Evolutionary conservation across 2,797 vertebrate species (phyloP).

Genomic region (Gambelia wislizenii): DNA sequence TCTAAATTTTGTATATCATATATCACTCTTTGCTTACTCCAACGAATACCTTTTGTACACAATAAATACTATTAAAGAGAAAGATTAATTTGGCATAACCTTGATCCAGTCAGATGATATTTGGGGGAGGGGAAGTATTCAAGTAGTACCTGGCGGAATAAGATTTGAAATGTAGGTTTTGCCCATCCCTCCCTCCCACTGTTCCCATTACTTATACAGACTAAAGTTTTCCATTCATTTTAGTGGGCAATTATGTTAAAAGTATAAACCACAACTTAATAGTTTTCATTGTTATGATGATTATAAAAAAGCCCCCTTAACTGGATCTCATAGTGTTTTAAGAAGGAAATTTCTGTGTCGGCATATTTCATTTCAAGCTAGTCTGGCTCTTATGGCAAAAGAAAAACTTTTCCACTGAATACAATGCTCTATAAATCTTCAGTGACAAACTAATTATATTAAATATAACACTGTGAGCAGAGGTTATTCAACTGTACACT

Average conservation of each 20-base stretch:
- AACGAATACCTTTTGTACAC: background rate
- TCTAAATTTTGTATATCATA: background rate
- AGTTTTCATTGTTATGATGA: slow-evolving; percentile 42
- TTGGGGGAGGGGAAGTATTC: slow-evolving; percentile 16
- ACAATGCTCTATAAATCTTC: slow-evolving; percentile 63
- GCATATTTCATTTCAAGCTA: slow-evolving; percentile 64
- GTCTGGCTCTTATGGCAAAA: slow-evolving; percentile 43
- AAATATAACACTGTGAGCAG: slow-evolving; percentile 31
- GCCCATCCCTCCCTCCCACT: background rate
- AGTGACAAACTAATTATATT: slow-evolving; percentile 63
- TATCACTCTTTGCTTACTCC: background rate
- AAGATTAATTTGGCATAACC: slow-evolving; percentile 20
- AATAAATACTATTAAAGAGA: background rate
- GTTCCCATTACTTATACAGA: slow-evolving; percentile 56
- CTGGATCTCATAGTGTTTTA: slow-evolving; percentile 65
- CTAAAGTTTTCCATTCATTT: slow-evolving; percentile 47
- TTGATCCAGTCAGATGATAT: background rate
- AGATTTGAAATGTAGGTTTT: slow-evolving; percentile 33
- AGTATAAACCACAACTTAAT: slow-evolving; percentile 60
- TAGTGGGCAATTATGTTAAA: slow-evolving; percentile 64
- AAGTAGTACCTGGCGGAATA: background rate
- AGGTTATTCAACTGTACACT: slow-evolving; percentile 45
- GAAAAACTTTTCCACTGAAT: slow-evolving; percentile 50
- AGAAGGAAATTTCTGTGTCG: slow-evolving; percentile 47
- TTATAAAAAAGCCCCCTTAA: slow-evolving; percentile 25